phyloP scores from a whole-genome alignment of 2,113 vertebrate species.

The Sorex araneus region DNA sequence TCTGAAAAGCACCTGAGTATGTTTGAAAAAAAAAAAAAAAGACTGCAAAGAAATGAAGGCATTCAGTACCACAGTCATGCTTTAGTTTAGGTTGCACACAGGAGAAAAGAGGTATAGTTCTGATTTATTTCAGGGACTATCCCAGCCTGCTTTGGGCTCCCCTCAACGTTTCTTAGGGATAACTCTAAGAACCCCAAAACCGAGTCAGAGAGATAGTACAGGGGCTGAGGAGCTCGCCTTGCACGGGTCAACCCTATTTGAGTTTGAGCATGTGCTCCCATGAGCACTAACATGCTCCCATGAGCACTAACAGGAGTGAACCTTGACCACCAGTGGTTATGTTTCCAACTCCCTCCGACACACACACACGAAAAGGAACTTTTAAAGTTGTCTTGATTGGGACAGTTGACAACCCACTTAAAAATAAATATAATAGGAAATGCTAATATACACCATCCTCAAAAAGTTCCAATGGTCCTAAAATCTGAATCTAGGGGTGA shows the following conservation, averaged over 20 bases:
- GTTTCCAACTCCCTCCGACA: too few relatives aligned
- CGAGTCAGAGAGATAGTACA: too few relatives aligned
- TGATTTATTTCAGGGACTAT: slow-evolving; percentile 31
- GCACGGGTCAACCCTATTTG: too few relatives aligned
- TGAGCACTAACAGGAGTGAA: too few relatives aligned
- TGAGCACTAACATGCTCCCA: too few relatives aligned
- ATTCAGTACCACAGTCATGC: not conserved
- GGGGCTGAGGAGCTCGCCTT: too few relatives aligned
- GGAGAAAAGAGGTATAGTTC: slow-evolving; percentile 32
- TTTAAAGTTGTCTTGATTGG: too few relatives aligned
- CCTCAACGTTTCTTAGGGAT: not conserved
- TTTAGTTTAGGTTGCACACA: slow-evolving; percentile 20
- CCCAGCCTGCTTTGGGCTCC: not conserved
- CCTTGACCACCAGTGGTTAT: too few relatives aligned
- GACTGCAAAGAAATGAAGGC: slow-evolving; percentile 7
- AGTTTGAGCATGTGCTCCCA: too few relatives aligned
- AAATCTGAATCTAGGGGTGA: slow-evolving; percentile 8
- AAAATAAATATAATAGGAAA: not conserved
- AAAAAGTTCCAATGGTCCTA: not conserved
- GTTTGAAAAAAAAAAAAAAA: slow-evolving; percentile 34
- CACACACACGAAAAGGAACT: too few relatives aligned
- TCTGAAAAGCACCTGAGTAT: not conserved
- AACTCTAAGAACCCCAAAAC: slow-evolving; percentile 3
- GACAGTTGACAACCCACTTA: not conserved
- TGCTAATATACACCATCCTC: slow-evolving; percentile 10